A percentile compares a stretch with the other conserved stretches of the same genome.
These are phyloP conservation scores for Stenchaetothrips biformis DNA, from an alignment of 2,888 invertebrate species.

Conservation along the genomic window DNA sequence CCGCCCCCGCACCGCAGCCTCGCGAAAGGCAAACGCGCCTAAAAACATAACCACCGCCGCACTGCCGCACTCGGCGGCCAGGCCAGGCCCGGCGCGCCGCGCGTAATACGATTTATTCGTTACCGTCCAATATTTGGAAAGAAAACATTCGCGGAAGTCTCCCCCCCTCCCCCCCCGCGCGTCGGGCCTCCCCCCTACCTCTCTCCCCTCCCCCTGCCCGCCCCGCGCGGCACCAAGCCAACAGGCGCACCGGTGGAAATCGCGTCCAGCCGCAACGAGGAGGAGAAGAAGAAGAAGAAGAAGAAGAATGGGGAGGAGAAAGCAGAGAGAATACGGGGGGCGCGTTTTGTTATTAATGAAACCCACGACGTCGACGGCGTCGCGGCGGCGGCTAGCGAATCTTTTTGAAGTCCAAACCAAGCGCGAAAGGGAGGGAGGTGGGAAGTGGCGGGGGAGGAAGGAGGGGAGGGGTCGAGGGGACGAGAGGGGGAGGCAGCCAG, in stretches of 20 bases:
- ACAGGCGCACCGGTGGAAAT: neutral
- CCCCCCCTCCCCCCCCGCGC: neutral
- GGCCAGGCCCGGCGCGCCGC: neutral
- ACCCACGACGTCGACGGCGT: neutral
- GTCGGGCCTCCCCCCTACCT: neutral
- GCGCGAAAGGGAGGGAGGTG: neutral
- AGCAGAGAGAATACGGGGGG: neutral
- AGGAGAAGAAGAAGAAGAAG: neutral
- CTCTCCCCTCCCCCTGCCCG: neutral
- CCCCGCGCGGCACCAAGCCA: neutral
- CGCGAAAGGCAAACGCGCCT: too few species aligned
- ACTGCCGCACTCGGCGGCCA: neutral
- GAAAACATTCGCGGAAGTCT: conserved; percentile 1
- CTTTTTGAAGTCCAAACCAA: conserved; percentile 3
- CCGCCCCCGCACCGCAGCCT: too few species aligned
- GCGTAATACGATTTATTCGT: conserved; percentile 19
- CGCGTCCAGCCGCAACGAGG: neutral
- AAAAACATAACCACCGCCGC: neutral
- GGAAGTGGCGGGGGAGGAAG: neutral
- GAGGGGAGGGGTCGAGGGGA: neutral
- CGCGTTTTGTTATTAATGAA: conserved; percentile 1
- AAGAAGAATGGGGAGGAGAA: neutral
- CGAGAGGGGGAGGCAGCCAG: neutral
- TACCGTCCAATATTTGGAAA: conserved; percentile 21
- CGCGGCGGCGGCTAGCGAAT: neutral